Evolutionary conservation across 2,113 vertebrate species (phyloP).

Genomic region (Suncus etruscus): DNA sequence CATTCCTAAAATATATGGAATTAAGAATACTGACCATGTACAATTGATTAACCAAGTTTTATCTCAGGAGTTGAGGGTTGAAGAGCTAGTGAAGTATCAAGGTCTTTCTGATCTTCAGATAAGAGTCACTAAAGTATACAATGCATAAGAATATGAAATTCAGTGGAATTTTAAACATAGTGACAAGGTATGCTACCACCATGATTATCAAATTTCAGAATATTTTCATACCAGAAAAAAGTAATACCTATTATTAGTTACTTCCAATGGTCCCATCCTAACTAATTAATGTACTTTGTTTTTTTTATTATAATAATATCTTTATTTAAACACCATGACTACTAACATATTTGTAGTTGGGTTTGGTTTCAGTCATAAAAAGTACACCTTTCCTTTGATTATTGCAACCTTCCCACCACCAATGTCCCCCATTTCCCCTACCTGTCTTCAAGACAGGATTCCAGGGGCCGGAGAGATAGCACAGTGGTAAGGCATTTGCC

Average conservation of each 20-base stretch:
- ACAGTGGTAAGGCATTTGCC: no score
- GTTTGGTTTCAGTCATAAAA: no score
- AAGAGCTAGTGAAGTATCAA: background rate
- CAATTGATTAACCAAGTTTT: background rate
- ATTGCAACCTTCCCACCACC: no score
- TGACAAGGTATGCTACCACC: background rate
- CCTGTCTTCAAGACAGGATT: no score
- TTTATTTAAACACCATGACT: no score
- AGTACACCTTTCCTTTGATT: no score
- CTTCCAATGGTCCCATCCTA: no score
- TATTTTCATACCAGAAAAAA: background rate
- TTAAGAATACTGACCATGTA: background rate
- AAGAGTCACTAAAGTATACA: background rate
- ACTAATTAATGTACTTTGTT: background rate
- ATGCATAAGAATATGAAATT: background rate
- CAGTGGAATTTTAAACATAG: background rate
- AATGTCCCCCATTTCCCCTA: no score
- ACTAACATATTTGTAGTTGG: no score
- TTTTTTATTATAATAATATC: no score
- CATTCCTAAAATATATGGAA: background rate
- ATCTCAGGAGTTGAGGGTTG: background rate
- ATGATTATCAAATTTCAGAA: background rate
- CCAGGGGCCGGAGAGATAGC: no score
- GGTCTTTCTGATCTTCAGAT: conserved; percentile 1
- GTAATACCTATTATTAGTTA: background rate